Evolutionary conservation across 2,113 vertebrate species (phyloP).

Genomic region (Tragulus kanchil): DNA sequence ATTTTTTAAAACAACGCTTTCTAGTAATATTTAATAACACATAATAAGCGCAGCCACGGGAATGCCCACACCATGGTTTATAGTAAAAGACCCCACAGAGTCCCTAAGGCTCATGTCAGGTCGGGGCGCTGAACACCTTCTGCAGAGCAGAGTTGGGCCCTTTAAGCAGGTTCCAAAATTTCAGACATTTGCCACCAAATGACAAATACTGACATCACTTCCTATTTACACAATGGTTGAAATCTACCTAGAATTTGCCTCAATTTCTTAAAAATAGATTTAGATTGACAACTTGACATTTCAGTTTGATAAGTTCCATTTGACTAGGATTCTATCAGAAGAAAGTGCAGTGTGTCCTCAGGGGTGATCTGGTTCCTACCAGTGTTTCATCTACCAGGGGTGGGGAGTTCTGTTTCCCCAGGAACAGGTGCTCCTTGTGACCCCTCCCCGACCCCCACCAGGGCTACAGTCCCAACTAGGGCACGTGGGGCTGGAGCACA

Average conservation of each 20-base stretch:
- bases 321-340: not conserved
- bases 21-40: no score
- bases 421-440: not conserved
- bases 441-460: not conserved
- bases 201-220: not conserved
- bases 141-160: not conserved
- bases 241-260: not conserved
- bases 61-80: not conserved
- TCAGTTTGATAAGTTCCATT: not conserved
- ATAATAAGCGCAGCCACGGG: not conserved
- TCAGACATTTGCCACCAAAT: not conserved
- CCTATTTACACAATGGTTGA: not conserved
- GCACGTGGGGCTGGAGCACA: not conserved
- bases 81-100: not conserved
- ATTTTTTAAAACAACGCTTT: no score
- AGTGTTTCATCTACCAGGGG: not conserved
- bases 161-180: not conserved
- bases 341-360: not conserved
- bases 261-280: fast-evolving
- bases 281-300: not conserved
- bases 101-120: not conserved
- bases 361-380: not conserved
- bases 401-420: fast-evolving
- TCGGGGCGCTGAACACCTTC: not conserved
- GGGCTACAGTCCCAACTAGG: not conserved